Evolutionary conservation across 2,113 vertebrate genomes (phyloP), one percentile per base, ranked within the genome.

Genomic region (Meriones unguiculatus): DNA sequence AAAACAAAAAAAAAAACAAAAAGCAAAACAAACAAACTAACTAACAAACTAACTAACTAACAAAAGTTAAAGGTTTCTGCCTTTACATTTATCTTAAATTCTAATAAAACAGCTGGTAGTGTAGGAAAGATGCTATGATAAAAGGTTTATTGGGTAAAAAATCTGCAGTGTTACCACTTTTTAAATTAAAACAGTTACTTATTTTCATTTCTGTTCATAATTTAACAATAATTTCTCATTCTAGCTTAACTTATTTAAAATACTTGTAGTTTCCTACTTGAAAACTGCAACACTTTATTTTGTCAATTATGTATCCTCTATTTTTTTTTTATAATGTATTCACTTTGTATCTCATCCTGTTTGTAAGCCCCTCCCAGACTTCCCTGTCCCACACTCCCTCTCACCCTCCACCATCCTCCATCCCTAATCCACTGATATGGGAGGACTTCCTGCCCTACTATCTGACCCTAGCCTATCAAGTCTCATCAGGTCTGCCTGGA

Each of bases 71-170:
- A 6, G 32, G 0, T 22, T 50, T 24, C 69, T 14, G 2, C 3
- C 35, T 82, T 46, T 54, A 24, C 28, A 85, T 87, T 64, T 32
- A 24, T 24, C n/a, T 89, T 77, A 84, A 46, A 38, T 22, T 78
- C 24, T 5, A 30, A 0, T 18, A 46, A 84, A 7, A 7, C 1
- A 38, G 1, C 30, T 59, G 22, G 28, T 32, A 7, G 1, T 57
- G 10, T n/a, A 4, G 2, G n/a, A 7, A 70, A 18, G 13, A n/a
- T 28, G 11, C 9, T 28, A 8, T 38, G 52, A 46, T 46, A 59
- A 20, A 15, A 62, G 2, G 64, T 38, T 28, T n/a, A 13, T 77
- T 41, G 3, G 50, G 46, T 46, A 73, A 90, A 12, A 28, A 52
- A 35, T 57, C 41, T 94, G 10, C 22, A 84, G 8, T 73, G 14